Percentiles rank a stretch among this genome's conserved stretches.
These are phyloP conservation scores for Ernsta delagoae DNA, from an alignment of 2,888 invertebrate genomes.

Conservation along the genomic window DNA sequence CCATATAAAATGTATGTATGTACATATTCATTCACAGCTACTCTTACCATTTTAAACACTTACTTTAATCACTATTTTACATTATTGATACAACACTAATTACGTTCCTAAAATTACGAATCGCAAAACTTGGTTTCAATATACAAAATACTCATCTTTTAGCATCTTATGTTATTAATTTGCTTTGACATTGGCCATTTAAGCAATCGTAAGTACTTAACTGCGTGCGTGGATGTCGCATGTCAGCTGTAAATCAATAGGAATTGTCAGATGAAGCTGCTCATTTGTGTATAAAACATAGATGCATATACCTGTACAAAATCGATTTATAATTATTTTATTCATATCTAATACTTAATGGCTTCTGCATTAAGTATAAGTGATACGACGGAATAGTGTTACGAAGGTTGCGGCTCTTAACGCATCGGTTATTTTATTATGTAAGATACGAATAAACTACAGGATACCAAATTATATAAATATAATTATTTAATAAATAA, in stretches of 20 bases:
- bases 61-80: too few species aligned
- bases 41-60: too few species aligned
- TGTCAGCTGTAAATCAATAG: constrained; percentile 34
- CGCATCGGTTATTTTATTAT: constrained; percentile 13
- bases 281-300: constrained; percentile 18
- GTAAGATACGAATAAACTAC: too few species aligned
- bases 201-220: background rate
- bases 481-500: too few species aligned
- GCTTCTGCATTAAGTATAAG: constrained; percentile 9
- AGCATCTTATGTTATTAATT: background rate
- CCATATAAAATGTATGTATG: too few species aligned
- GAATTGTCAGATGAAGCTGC: background rate
- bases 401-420: constrained; percentile 29
- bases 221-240: background rate
- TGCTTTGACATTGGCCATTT: constrained; percentile 13
- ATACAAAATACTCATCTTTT: background rate
- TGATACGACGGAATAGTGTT: constrained; percentile 24
- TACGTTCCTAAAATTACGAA: too few species aligned
- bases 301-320: constrained; percentile 6
- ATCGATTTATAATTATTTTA: constrained; percentile 33
- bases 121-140: too few species aligned
- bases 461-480: too few species aligned
- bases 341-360: constrained; percentile 35
- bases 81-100: too few species aligned
- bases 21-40: too few species aligned